phyloP scores from a whole-genome alignment of 2,113 vertebrate genomes.

The Lynx canadensis region DNA sequence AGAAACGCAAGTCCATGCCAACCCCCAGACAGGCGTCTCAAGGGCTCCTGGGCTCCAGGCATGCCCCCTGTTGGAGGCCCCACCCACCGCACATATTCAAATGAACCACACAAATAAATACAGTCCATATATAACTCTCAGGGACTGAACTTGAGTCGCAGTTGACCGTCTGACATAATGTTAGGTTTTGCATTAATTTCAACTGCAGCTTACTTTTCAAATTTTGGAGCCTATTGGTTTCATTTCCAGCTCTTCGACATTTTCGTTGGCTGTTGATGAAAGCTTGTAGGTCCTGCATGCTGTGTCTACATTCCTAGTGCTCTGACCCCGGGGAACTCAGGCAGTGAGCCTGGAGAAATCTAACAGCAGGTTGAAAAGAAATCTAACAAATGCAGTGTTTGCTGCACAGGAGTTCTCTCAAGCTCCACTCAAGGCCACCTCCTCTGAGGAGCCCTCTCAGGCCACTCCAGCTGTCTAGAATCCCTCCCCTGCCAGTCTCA shows the following conservation, averaged over 20 bases:
- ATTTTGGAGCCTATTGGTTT: background rate
- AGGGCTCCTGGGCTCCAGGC: background rate
- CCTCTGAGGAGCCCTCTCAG: conserved; percentile 8
- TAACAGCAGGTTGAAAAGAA: background rate
- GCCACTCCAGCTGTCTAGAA: background rate
- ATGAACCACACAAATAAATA: background rate
- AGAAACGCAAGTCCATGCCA: background rate
- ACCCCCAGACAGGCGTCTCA: background rate
- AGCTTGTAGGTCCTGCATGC: background rate
- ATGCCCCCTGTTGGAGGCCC: background rate
- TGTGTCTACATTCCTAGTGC: background rate
- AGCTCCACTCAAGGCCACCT: background rate
- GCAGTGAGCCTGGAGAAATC: background rate
- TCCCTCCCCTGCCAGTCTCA: background rate
- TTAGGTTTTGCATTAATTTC: conserved; percentile 8
- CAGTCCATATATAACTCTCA: background rate
- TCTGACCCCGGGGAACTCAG: background rate
- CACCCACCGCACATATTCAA: background rate
- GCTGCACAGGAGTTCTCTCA: background rate
- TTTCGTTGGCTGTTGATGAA: conserved; percentile 42
- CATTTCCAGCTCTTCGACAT: background rate
- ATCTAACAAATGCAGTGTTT: background rate
- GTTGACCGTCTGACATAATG: background rate
- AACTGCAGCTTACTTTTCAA: conserved; percentile 5
- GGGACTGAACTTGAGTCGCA: background rate